These are phyloP conservation scores for Sepiola atlantica DNA, from an alignment of 2,888 invertebrate species.

Conservation along the genomic window DNA sequence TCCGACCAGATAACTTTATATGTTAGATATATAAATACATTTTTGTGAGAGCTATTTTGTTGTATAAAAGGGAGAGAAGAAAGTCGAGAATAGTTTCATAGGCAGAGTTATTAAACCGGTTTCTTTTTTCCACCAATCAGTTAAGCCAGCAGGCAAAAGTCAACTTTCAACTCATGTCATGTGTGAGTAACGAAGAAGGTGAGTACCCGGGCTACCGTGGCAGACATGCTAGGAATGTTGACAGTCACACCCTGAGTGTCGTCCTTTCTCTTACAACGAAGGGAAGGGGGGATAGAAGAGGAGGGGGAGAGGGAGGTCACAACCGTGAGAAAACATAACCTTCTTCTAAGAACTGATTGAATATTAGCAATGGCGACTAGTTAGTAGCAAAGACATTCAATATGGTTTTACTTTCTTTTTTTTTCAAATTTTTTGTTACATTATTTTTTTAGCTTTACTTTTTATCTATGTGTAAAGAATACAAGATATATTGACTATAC, in stretches of 20 bases:
- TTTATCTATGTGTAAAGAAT: too few relatives aligned
- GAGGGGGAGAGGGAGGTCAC: background rate
- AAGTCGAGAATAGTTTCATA: background rate
- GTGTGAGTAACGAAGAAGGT: conserved; percentile 20
- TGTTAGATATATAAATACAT: too few relatives aligned
- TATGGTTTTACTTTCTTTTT: background rate
- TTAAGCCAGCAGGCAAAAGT: background rate
- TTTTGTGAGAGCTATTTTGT: too few relatives aligned
- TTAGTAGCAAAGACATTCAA: background rate
- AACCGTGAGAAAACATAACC: background rate
- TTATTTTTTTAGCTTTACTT: too few relatives aligned
- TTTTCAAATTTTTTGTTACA: background rate
- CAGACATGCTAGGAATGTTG: background rate
- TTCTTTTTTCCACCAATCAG: background rate
- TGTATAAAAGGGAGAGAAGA: background rate
- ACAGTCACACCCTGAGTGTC: background rate
- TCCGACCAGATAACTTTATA: too few relatives aligned
- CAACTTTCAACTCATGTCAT: conserved; percentile 8
- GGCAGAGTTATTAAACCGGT: background rate
- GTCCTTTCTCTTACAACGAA: background rate
- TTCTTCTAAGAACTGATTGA: conserved; percentile 18
- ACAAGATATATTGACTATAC: too few relatives aligned
- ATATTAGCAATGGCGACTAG: background rate
- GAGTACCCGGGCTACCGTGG: background rate
- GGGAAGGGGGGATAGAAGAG: too few relatives aligned